These are phyloP conservation scores for Zaprionus nigranus DNA, from an alignment of 1,140 invertebrate genomes.

Conservation along the genomic window DNA sequence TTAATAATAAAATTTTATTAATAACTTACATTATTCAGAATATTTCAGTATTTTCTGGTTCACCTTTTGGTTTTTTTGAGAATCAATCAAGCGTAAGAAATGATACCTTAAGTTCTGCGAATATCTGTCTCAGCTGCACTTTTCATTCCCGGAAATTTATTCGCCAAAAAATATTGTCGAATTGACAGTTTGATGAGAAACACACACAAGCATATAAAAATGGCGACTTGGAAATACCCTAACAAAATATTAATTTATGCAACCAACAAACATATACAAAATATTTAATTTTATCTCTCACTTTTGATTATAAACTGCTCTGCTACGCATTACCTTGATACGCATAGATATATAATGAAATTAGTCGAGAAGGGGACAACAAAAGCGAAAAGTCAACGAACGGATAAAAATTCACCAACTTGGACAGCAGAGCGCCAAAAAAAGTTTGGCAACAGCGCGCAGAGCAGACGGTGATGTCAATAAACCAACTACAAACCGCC, in stretches of 20 bases:
- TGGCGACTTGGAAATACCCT: not conserved
- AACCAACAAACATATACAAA: not conserved
- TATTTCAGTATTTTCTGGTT: not conserved
- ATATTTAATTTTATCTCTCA: slow-evolving; percentile 1
- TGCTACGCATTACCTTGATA: slow-evolving; percentile 4
- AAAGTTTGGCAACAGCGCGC: slow-evolving; percentile 35
- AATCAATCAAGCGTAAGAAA: slow-evolving; percentile 1
- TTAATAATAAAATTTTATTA: not conserved
- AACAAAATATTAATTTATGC: not conserved
- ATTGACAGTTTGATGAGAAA: slow-evolving; percentile 1
- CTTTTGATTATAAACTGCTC: not conserved
- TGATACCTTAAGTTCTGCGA: slow-evolving; percentile 7
- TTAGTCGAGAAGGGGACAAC: slow-evolving; percentile 24
- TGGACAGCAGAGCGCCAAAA: slow-evolving; percentile 49
- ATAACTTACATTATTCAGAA: not conserved
- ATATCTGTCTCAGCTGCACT: slow-evolving; percentile 5
- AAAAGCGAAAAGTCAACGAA: slow-evolving; percentile 77
- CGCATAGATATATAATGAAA: slow-evolving; percentile 9
- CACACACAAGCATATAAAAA: not conserved
- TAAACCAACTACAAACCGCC: slow-evolving; percentile 72
- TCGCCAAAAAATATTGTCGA: not conserved
- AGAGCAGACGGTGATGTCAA: slow-evolving; percentile 64
- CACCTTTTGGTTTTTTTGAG: not conserved
- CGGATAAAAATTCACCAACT: slow-evolving; percentile 83
- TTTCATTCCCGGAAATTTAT: slow-evolving; percentile 1